These are phyloP conservation scores for Paracentrotus lividus DNA, from an alignment of 53 echinoderm and acorn worm genomes.

Conservation along the genomic window DNA sequence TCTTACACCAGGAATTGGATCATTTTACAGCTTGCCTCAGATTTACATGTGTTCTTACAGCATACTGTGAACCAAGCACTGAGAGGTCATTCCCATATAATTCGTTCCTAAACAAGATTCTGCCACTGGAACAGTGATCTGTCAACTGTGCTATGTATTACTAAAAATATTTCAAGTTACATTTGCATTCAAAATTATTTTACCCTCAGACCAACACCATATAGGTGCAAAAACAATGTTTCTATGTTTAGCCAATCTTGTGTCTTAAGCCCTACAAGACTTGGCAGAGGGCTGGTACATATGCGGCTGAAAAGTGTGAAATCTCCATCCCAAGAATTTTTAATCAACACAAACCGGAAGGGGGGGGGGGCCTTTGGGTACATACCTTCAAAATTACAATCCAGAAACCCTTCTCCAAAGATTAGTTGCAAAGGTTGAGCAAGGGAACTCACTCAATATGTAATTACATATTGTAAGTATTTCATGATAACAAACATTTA, in stretches of 20 bases:
- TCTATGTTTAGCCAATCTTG: not conserved
- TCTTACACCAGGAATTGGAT: not conserved
- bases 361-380: too few relatives aligned
- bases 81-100: constrained; percentile 42
- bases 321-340: too few relatives aligned
- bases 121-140: constrained; percentile 33
- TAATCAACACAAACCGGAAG: too few relatives aligned
- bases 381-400: too few relatives aligned
- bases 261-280: too few relatives aligned
- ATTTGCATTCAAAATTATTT: not conserved
- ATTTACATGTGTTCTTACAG: constrained; percentile 46
- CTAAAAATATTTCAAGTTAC: not conserved
- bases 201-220: not conserved
- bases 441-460: too few relatives aligned
- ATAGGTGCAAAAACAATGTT: not conserved
- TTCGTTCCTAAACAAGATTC: constrained; percentile 33
- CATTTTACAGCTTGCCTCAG: not conserved
- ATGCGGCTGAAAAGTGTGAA: too few relatives aligned
- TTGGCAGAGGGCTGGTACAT: too few relatives aligned
- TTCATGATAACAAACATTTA: too few relatives aligned
- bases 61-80: constrained; percentile 20
- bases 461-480: too few relatives aligned
- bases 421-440: too few relatives aligned
- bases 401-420: too few relatives aligned
- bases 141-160: constrained; percentile 1